Conservation (phyloP, 2,113 vertebrate genomes). For the Hippocampus barbouri region DNA sequence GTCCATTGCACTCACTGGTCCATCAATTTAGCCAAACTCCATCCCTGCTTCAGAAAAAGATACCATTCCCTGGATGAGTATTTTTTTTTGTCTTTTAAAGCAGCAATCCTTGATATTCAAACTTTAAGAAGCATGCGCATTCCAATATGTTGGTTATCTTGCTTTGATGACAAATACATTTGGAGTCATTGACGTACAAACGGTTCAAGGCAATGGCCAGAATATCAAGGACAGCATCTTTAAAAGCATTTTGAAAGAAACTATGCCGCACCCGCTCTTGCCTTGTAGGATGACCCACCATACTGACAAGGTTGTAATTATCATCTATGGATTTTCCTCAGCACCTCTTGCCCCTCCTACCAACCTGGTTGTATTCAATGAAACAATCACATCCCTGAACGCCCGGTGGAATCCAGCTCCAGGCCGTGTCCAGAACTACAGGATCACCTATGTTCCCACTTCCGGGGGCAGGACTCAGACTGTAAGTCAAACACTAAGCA, state of each 20-base stretch:
- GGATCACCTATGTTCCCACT: slow-evolving; percentile 81
- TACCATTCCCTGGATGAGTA: slow-evolving; percentile 17
- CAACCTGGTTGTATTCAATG: slow-evolving; percentile 92
- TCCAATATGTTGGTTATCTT: background rate
- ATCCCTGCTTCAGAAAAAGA: slow-evolving; percentile 59
- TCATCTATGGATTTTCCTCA: slow-evolving; percentile 46
- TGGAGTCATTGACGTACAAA: background rate
- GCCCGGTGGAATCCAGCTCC: slow-evolving; percentile 89
- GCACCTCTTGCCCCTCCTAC: slow-evolving; percentile 82
- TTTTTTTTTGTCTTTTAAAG: slow-evolving; percentile 71
- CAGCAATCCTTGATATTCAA: slow-evolving; percentile 50
- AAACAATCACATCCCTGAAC: slow-evolving; percentile 85
- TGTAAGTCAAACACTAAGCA: slow-evolving; percentile 65
- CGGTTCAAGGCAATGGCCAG: background rate
- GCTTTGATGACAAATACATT: background rate
- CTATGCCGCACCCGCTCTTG: background rate
- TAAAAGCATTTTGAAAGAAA: slow-evolving; percentile 40
- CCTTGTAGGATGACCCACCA: background rate
- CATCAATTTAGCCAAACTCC: slow-evolving; percentile 33
- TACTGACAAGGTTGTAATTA: slow-evolving; percentile 10
- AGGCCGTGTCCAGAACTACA: slow-evolving; percentile 89
- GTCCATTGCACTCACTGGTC: slow-evolving; percentile 31
- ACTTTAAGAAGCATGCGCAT: background rate
- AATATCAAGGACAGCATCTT: slow-evolving; percentile 60
- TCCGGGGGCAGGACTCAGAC: slow-evolving; percentile 78